phyloP scores from a whole-genome alignment of 2,113 vertebrate species.

The Ceratotherium simum region DNA sequence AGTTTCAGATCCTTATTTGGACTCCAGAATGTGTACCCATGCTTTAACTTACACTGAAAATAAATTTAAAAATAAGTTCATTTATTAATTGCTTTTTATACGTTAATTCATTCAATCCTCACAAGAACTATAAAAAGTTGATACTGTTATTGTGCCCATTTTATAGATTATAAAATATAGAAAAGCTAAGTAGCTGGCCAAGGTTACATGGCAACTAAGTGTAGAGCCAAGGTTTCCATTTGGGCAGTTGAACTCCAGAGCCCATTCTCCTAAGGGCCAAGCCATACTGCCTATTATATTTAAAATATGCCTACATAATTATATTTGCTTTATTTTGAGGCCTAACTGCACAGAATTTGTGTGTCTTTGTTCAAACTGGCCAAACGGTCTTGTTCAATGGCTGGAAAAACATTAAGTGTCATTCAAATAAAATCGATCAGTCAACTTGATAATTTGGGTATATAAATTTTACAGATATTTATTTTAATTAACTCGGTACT shows the following conservation, averaged over 20 bases:
- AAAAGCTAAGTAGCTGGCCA: not conserved
- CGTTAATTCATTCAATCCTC: not conserved
- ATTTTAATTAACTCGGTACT: not conserved
- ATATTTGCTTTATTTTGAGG: not conserved
- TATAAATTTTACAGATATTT: not conserved
- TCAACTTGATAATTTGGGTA: not conserved
- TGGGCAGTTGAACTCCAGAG: not conserved
- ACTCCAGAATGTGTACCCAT: not conserved
- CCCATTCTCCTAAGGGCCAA: not conserved
- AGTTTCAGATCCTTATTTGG: not conserved
- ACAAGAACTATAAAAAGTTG: not conserved
- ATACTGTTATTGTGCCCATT: not conserved
- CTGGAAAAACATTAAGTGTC: not conserved
- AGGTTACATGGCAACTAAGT: not conserved
- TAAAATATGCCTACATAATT: not conserved
- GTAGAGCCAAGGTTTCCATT: not conserved
- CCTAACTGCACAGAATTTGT: not conserved
- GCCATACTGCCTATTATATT: not conserved
- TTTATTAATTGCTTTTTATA: not conserved
- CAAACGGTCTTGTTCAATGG: not conserved
- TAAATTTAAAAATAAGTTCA: not conserved
- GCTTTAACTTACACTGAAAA: not conserved
- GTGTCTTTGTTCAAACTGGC: not conserved
- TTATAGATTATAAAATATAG: conserved; percentile 9
- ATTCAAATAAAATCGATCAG: not conserved